A percentile compares a stretch with the other conserved stretches of the same genome.
These are phyloP conservation scores for Triplophysa dalaica DNA, from an alignment of 2,113 vertebrate species.

Conservation along the genomic window DNA sequence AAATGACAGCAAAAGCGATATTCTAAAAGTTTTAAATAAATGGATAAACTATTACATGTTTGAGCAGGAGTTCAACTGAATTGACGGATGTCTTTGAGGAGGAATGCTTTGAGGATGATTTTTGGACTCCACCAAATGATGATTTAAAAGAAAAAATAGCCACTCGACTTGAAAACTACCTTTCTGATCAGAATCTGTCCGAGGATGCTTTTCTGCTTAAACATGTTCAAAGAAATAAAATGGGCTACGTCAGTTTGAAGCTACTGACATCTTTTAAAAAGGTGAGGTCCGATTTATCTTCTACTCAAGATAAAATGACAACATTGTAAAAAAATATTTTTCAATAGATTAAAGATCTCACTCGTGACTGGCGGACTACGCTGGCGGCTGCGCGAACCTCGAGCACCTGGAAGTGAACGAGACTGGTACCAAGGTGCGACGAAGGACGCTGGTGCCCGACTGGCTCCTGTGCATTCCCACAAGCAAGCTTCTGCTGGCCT, in stretches of 20 bases:
- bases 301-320: background rate
- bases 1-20: too few species aligned
- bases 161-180: slow-evolving; percentile 74
- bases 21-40: background rate
- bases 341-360: slow-evolving; percentile 78
- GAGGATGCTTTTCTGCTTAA: slow-evolving; percentile 77
- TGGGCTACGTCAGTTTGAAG: slow-evolving; percentile 79
- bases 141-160: slow-evolving; percentile 67
- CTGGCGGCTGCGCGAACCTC: slow-evolving; percentile 68
- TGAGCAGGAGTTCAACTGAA: slow-evolving; percentile 49
- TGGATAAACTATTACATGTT: background rate
- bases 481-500: slow-evolving; percentile 77
- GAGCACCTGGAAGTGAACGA: slow-evolving; percentile 77
- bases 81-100: slow-evolving; percentile 47
- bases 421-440: slow-evolving; percentile 78
- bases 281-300: slow-evolving; percentile 55
- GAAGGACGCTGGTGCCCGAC: slow-evolving; percentile 68
- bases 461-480: slow-evolving; percentile 72
- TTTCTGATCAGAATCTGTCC: slow-evolving; percentile 74
- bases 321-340: background rate
- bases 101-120: slow-evolving; percentile 45
- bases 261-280: slow-evolving; percentile 79
- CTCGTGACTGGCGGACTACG: slow-evolving; percentile 75
- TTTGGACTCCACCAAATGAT: slow-evolving; percentile 40
- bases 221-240: slow-evolving; percentile 76